Percentiles rank a stretch among this genome's conserved stretches.
Conservation (phyloP, 2,888 invertebrate species). For the Agrilus biguttatus region DNA sequence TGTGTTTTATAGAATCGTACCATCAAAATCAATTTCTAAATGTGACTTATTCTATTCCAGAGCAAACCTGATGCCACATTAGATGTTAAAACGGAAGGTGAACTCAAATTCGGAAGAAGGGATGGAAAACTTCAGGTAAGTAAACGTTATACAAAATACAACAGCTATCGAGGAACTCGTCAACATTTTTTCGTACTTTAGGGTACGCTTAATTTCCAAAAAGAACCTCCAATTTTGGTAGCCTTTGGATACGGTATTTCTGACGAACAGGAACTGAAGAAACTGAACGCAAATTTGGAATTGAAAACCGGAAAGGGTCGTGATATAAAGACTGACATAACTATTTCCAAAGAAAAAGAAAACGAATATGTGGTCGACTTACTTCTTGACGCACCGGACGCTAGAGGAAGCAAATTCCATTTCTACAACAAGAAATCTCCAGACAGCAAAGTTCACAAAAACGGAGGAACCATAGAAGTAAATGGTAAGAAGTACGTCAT, state of each 20-base stretch:
- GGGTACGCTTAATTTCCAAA: constrained; percentile 26
- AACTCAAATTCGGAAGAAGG: constrained; percentile 47
- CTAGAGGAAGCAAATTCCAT: constrained; percentile 34
- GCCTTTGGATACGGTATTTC: constrained; percentile 25
- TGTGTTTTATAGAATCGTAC: constrained; percentile 1
- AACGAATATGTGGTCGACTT: constrained; percentile 32
- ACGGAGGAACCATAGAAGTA: constrained; percentile 33
- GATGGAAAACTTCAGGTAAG: constrained; percentile 43
- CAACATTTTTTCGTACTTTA: constrained; percentile 3
- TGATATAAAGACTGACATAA: constrained; percentile 26
- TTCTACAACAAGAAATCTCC: constrained; percentile 30
- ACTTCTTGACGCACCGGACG: constrained; percentile 30
- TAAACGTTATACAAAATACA: neutral
- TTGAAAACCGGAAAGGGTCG: constrained; percentile 26
- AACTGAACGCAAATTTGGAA: constrained; percentile 17
- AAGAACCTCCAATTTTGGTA: constrained; percentile 27
- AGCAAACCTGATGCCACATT: constrained; percentile 39
- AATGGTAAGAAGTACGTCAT: constrained; percentile 45
- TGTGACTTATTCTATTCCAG: neutral
- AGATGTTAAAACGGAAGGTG: constrained; percentile 47
- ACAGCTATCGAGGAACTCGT: neutral
- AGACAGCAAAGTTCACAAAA: constrained; percentile 19
- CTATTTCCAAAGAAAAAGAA: constrained; percentile 20
- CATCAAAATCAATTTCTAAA: no score
- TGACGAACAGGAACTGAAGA: constrained; percentile 14